phyloP scores from a whole-genome alignment of 1,140 invertebrate species.

The Aphelinus atriplicis region DNA sequence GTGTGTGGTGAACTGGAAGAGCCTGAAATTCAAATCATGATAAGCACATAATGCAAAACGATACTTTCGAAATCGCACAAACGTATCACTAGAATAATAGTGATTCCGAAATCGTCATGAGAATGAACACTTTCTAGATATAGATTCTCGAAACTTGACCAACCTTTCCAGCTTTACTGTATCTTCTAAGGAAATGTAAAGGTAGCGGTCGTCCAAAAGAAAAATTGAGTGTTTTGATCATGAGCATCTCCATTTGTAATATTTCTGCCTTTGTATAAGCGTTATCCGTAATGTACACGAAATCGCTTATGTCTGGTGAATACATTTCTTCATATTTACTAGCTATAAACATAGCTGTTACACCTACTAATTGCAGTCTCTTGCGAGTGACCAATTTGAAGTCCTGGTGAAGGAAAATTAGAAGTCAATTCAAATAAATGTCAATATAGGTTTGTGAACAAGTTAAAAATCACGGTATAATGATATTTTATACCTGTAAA shows the following conservation, averaged over 20 bases:
- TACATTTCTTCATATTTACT: constrained; percentile 97
- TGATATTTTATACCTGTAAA: constrained; percentile 74
- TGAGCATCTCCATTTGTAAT: constrained; percentile 83
- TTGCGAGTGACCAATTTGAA: constrained; percentile 71
- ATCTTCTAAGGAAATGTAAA: constrained; percentile 88
- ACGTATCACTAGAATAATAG: background rate
- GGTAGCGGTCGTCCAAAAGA: constrained; percentile 86
- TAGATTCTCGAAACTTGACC: constrained; percentile 36
- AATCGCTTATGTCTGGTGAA: constrained; percentile 87
- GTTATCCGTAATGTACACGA: constrained; percentile 92
- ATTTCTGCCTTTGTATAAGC: constrained; percentile 85
- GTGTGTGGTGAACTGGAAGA: constrained; percentile 78
- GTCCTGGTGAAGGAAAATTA: constrained; percentile 55
- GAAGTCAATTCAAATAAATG: no score
- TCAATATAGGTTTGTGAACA: background rate
- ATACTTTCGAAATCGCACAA: no score
- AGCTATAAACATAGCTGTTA: constrained; percentile 90
- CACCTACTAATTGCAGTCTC: constrained; percentile 89
- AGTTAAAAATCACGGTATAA: background rate
- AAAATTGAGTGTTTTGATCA: constrained; percentile 81
- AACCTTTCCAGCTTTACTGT: constrained; percentile 79
- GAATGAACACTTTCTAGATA: constrained; percentile 9
- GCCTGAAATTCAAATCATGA: constrained; percentile 46
- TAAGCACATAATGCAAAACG: no score
- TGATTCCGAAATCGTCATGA: background rate